Conservation (phyloP, 2,113 vertebrate species). For the Gadus chalcogrammus region DNA sequence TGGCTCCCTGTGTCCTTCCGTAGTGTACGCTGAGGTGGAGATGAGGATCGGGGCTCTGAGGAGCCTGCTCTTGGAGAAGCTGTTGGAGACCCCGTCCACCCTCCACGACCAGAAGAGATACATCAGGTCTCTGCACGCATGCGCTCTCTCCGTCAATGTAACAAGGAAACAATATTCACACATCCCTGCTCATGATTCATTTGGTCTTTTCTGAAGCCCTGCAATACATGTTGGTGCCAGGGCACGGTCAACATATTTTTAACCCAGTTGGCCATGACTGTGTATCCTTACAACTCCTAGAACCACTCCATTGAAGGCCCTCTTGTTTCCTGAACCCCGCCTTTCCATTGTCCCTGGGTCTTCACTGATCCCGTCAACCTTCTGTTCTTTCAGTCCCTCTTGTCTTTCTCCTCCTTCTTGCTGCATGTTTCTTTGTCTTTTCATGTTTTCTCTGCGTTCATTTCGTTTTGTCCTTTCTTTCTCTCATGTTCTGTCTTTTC, state of each 20-base stretch:
- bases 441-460: no score
- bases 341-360: slow-evolving; percentile 24
- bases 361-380: slow-evolving; percentile 24
- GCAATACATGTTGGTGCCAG: no score
- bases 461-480: slow-evolving; percentile 16
- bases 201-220: no score
- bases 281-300: not conserved
- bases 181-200: no score
- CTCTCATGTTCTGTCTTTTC: not conserved
- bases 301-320: not conserved
- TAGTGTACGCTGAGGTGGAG: slow-evolving; percentile 96
- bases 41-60: slow-evolving; percentile 86
- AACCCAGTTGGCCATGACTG: no score
- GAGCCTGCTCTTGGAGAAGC: slow-evolving; percentile 84
- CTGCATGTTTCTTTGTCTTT: no score
- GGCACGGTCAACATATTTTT: no score
- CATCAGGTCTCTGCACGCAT: slow-evolving; percentile 79
- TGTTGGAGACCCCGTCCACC: slow-evolving; percentile 93
- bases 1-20: not conserved
- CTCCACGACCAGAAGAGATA: slow-evolving; percentile 96
- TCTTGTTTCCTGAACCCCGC: slow-evolving; percentile 2
- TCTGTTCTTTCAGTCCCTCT: slow-evolving; percentile 28
- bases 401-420: slow-evolving; percentile 26
- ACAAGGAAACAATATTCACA: no score
- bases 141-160: no score